Conservation (phyloP, 2,888 invertebrate species). For the Caenorhabditis virilis region DNA sequence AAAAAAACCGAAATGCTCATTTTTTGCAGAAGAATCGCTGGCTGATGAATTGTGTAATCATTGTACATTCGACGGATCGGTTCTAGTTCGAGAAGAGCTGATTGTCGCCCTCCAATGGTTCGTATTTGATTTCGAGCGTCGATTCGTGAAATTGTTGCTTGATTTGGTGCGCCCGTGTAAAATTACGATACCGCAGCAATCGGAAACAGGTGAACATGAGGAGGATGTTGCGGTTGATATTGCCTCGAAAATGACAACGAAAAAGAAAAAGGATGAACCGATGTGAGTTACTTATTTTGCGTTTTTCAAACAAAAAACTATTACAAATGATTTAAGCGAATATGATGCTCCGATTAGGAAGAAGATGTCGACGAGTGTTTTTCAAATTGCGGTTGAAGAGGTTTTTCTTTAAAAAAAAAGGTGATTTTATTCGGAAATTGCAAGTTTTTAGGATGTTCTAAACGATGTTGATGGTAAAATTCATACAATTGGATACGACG, state of each 20-base stretch:
- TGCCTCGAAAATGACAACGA: slow-evolving; percentile 13
- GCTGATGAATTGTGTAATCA: slow-evolving; percentile 84
- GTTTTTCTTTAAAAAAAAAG: too few relatives aligned
- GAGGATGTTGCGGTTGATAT: slow-evolving; percentile 25
- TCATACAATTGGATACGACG: slow-evolving; percentile 1
- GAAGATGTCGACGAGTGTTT: slow-evolving; percentile 32
- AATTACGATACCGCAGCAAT: slow-evolving; percentile 9
- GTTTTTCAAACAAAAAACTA: background rate
- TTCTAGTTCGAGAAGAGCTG: slow-evolving; percentile 79
- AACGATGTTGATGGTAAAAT: slow-evolving; percentile 10
- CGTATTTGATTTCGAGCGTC: slow-evolving; percentile 78
- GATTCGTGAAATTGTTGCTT: slow-evolving; percentile 75
- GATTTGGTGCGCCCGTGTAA: slow-evolving; percentile 34
- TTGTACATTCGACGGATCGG: slow-evolving; percentile 82
- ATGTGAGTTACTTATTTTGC: background rate
- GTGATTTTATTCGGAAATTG: too few relatives aligned
- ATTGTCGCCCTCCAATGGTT: slow-evolving; percentile 74
- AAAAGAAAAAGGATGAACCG: background rate
- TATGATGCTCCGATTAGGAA: slow-evolving; percentile 7
- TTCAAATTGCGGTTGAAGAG: slow-evolving; percentile 18
- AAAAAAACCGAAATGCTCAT: too few relatives aligned
- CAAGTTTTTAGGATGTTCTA: too few relatives aligned
- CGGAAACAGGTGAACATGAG: background rate
- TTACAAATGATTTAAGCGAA: background rate
- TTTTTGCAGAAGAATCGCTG: slow-evolving; percentile 80